A percentile compares a stretch with the other conserved stretches of the same genome.
phyloP scores from a whole-genome alignment of 2,888 invertebrate genomes.

The Eupithecia abbreviata region DNA sequence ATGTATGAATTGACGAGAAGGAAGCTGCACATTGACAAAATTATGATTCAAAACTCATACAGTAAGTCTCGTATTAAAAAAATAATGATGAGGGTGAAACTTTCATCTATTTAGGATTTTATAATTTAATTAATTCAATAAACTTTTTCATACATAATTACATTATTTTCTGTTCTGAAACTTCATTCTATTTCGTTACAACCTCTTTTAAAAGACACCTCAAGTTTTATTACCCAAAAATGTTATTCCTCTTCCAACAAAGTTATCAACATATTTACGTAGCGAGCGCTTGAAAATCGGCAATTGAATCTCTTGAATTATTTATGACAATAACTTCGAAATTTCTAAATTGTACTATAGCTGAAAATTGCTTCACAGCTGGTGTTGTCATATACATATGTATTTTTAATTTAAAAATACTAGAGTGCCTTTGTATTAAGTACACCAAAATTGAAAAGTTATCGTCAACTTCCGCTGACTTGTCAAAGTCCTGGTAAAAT shows the following conservation, averaged over 20 bases:
- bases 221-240: slow-evolving; percentile 21
- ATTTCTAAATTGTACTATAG: slow-evolving; percentile 31
- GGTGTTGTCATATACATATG: neutral
- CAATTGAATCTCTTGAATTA: slow-evolving; percentile 38
- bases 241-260: slow-evolving; percentile 20
- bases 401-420: neutral
- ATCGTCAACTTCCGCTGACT: no score
- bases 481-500: no score
- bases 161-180: neutral
- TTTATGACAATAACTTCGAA: slow-evolving; percentile 36
- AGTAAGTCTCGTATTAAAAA: neutral
- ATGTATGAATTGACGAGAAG: no score
- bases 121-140: neutral
- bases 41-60: neutral
- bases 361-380: slow-evolving; percentile 17
- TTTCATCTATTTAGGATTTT: neutral
- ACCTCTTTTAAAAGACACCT: neutral
- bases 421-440: no score
- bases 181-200: neutral
- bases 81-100: neutral
- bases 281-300: slow-evolving; percentile 28
- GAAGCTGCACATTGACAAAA: neutral
- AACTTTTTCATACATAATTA: neutral
- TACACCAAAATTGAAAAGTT: no score
- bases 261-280: slow-evolving; percentile 33